These are phyloP conservation scores for Yponomeuta plumbellus DNA, from an alignment of 2,888 invertebrate species.

Conservation along the genomic window DNA sequence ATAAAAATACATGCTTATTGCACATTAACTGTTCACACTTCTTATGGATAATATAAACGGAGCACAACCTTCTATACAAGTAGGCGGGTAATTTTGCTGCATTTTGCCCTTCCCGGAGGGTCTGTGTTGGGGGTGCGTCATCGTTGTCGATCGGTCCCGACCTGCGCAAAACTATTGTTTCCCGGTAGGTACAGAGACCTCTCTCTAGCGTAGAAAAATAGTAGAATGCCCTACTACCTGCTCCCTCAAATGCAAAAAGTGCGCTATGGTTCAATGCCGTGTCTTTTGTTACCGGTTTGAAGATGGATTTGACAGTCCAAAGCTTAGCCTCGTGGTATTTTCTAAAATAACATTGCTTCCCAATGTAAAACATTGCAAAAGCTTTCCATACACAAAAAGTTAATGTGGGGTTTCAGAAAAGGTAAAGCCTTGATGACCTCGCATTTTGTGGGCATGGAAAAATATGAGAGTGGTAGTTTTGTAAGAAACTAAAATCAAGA, in stretches of 20 bases:
- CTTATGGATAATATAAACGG: not conserved
- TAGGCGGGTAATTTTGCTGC: constrained; percentile 27
- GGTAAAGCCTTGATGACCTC: not conserved
- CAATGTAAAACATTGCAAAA: not conserved
- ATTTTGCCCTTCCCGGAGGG: constrained; percentile 2
- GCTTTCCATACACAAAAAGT: not conserved
- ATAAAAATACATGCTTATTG: not conserved
- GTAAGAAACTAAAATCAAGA: not conserved
- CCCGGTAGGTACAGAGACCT: constrained; percentile 13
- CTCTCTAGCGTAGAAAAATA: constrained; percentile 32
- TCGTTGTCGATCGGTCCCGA: constrained; percentile 33
- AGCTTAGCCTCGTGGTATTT: not conserved
- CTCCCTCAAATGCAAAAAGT: constrained; percentile 21
- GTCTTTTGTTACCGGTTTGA: constrained; percentile 15
- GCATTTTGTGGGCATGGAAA: not conserved
- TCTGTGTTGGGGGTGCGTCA: constrained; percentile 25
- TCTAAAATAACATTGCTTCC: not conserved
- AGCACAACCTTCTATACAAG: not conserved
- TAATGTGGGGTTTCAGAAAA: not conserved
- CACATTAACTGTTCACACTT: not conserved
- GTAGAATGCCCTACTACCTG: constrained; percentile 40
- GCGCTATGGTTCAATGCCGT: constrained; percentile 1
- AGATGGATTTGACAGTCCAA: constrained; percentile 13
- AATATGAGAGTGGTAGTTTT: not conserved
- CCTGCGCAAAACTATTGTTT: constrained; percentile 43